Evolutionary conservation across 1,140 invertebrate species (phyloP).

Genomic region (Drosophila malerkotliana): DNA sequence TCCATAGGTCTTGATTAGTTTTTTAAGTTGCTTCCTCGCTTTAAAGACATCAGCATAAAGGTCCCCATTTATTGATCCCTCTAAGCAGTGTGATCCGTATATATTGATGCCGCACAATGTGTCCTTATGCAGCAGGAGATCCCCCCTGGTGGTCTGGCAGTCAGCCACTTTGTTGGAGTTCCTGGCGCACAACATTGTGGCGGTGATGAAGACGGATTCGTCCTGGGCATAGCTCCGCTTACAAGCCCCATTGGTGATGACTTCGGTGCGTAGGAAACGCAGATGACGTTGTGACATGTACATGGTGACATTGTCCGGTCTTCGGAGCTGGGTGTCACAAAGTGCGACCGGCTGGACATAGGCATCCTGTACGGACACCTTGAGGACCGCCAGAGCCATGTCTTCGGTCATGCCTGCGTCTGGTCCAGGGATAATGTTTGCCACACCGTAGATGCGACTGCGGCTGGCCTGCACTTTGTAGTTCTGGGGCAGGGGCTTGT

Average conservation of each 20-base stretch:
- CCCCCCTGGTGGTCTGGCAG: slow-evolving; percentile 39
- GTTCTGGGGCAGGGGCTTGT: background rate
- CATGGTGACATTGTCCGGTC: slow-evolving; percentile 35
- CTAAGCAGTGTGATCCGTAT: slow-evolving; percentile 40
- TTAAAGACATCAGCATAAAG: slow-evolving; percentile 52
- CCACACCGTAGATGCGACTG: slow-evolving; percentile 10
- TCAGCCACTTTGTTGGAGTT: slow-evolving; percentile 38
- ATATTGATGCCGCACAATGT: slow-evolving; percentile 55
- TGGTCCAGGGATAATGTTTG: slow-evolving; percentile 4
- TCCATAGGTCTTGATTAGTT: slow-evolving; percentile 9
- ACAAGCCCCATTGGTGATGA: slow-evolving; percentile 36
- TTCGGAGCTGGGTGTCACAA: slow-evolving; percentile 12
- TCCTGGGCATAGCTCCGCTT: slow-evolving; percentile 40
- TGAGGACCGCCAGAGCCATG: slow-evolving; percentile 31
- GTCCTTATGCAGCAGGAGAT: slow-evolving; percentile 29
- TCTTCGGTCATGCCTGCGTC: background rate
- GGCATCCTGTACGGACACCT: background rate
- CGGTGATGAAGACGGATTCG: slow-evolving; percentile 37
- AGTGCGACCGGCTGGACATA: slow-evolving; percentile 23
- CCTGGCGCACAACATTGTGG: slow-evolving; percentile 43
- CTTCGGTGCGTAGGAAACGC: slow-evolving; percentile 42
- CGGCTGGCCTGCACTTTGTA: slow-evolving; percentile 29
- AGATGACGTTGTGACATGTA: slow-evolving; percentile 26
- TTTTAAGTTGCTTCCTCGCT: slow-evolving; percentile 2
- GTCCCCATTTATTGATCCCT: slow-evolving; percentile 43